Evolutionary conservation across 2,113 vertebrate genomes (phyloP), one percentile per base, ranked within the genome.

Genomic region (Jaculus jaculus): DNA sequence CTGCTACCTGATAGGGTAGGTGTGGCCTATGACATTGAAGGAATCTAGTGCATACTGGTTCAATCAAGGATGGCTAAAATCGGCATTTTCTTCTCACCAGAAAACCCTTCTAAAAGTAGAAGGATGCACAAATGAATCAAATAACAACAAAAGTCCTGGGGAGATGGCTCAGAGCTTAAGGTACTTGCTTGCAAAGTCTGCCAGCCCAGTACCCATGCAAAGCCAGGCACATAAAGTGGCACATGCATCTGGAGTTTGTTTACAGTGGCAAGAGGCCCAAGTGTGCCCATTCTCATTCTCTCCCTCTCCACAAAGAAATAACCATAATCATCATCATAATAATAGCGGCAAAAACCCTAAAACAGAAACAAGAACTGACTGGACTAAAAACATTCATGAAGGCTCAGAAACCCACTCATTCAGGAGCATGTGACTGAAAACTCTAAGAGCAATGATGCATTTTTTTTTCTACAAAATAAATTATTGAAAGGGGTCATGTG

Each of bases 401-500:
- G 79, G 68, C 91, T 89, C 79, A 95, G 74, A 69, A 94, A 83
- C n/a, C 77, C 7, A 87, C 82, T 86, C 84, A 95, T 85, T 93
- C 84, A 84, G 60, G n/a, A 96, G 77, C 88, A 92, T 71, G 30
- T 90, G 94, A 93, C 94, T 61, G 68, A 90, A 89, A 84, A 51
- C 58, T 68, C 89, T 7, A 84, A 21, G 34, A 72, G 91, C 65
- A 32, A 60, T 28, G 26, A 68, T 79, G 60, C 24, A 24, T 28
- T 90, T 95, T 95, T 66, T 92, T 87, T 21, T 15, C 81, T 83
- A 73, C 87, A 84, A 90, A 86, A 51, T 90, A 65, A 8, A 92
- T 87, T 87, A 81, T 66, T 87, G 61, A 87, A 73, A 85, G 13
- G 37, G 80, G 54, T 61, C 87, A 97, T 17, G 10, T 90, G 95